Base-by-base conservation (phyloP, 1,140 invertebrate genomes). In the Harlomillsia oculata region DNA sequence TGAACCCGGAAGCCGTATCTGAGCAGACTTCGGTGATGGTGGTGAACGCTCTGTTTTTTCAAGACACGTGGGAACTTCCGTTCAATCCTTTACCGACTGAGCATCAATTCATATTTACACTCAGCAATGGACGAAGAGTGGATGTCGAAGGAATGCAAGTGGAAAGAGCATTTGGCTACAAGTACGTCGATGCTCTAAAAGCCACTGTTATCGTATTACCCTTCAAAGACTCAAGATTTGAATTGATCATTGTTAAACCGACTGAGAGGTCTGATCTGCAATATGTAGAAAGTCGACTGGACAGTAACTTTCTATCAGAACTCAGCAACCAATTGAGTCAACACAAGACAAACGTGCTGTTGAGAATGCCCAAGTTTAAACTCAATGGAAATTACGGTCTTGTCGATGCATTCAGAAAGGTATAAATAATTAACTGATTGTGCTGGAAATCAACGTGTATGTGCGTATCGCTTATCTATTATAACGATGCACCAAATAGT, bases 351-450 rank as follows among this genome's bases (percentile, higher is more conserved):
- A 56, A 50, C 36, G 59, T 61, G 14, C 13, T 61, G 20, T n/a
- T 61, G 1, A 51, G 34, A 26, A 61, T 61, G 37, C 59, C 59
- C 4, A 61, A 61, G 29, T 61, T 61, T 29, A 55, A 53, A 21
- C 13, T 61, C 21, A 26, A 48, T 29, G 37, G 39, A 13, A 56
- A 52, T 39, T 45, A 52, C 34, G 45, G 53, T 37, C 28, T 61
- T 16, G 32, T 39, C 11, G 20, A 34, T 23, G 21, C 48, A n/a
- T 45, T 61, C 30, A 34, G 26, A 53, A 26, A 34, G 29, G 59
- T 61, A 49, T n/a, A n/a, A n/a, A n/a, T n/a, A n/a, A n/a, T n/a
- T n/a, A n/a, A n/a, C n/a, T n/a, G n/a, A n/a, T n/a, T n/a, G n/a
- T n/a, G n/a, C n/a, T n/a, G n/a, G n/a, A n/a, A n/a, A n/a, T n/a